Evolutionary conservation across 2,113 vertebrate genomes (phyloP).

Genomic region (Hydropotes inermis): DNA sequence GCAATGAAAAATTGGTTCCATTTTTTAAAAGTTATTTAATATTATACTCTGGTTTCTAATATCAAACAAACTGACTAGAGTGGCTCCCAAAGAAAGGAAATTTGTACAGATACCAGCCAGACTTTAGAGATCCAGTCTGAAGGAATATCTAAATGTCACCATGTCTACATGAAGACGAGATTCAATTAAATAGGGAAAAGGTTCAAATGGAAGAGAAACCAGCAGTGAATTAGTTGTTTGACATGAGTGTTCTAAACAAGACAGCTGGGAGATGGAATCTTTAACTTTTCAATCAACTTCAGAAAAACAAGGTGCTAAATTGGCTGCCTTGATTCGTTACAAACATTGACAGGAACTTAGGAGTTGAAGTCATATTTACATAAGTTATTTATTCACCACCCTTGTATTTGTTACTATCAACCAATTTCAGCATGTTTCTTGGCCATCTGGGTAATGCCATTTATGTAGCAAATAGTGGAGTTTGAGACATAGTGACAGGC

Average conservation of each 20-base stretch:
- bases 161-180: not conserved
- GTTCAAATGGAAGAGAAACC: not conserved
- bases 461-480: not conserved
- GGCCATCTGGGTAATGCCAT: not conserved
- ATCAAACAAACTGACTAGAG: not conserved
- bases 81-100: not conserved
- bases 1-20: not conserved
- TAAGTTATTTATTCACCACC: not conserved
- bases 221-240: not conserved
- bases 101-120: not conserved
- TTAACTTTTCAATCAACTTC: conserved; percentile 33
- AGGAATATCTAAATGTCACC: not conserved
- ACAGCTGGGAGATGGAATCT: not conserved
- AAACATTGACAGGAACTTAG: not conserved
- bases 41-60: not conserved
- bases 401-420: not conserved
- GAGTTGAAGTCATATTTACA: not conserved
- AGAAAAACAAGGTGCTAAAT: not conserved
- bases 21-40: not conserved
- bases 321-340: not conserved
- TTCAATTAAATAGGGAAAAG: not conserved
- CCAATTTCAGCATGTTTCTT: not conserved
- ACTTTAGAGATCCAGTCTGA: not conserved
- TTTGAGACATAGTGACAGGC: not conserved
- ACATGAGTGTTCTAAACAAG: not conserved